A percentile compares a stretch with the other conserved stretches of the same genome.
These are phyloP conservation scores for Ancistrus triradiatus DNA, from an alignment of 2,113 vertebrate genomes.

Conservation along the genomic window DNA sequence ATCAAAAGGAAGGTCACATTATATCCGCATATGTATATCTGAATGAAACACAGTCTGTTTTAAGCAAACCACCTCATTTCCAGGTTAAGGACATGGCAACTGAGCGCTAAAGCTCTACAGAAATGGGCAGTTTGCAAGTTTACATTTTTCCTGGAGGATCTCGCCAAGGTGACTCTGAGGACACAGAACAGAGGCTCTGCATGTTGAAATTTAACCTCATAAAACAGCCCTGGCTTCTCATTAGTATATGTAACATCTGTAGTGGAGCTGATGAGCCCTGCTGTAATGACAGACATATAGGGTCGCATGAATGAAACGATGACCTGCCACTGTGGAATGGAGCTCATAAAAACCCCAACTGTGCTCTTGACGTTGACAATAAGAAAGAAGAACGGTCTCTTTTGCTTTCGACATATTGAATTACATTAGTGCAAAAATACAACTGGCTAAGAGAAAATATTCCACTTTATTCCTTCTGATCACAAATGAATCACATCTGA, in stretches of 20 bases:
- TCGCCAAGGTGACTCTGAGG: conserved; percentile 52
- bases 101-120: conserved; percentile 52
- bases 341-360: conserved; percentile 5
- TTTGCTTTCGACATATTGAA: too few relatives aligned
- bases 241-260: conserved; percentile 75
- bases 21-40: conserved; percentile 54
- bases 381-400: too few relatives aligned
- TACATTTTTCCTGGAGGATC: conserved; percentile 10
- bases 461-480: too few relatives aligned
- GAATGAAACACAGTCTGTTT: conserved; percentile 49
- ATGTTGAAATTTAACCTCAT: conserved; percentile 74
- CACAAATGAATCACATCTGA: too few relatives aligned
- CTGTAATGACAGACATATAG: conserved; percentile 67
- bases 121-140: conserved; percentile 11
- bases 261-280: conserved; percentile 57
- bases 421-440: too few relatives aligned
- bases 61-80: conserved; percentile 57
- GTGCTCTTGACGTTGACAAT: too few relatives aligned
- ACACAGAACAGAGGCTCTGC: conserved; percentile 33
- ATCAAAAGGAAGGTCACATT: conserved; percentile 53
- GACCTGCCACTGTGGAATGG: conserved; percentile 58
- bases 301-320: conserved; percentile 63
- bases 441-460: too few relatives aligned
- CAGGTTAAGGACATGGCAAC: conserved; percentile 48
- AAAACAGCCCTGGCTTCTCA: conserved; percentile 67